A percentile compares a stretch with the other conserved stretches of the same genome.
These are phyloP conservation scores for Acronicta alni DNA, from an alignment of 2,888 invertebrate genomes.

Conservation along the genomic window DNA sequence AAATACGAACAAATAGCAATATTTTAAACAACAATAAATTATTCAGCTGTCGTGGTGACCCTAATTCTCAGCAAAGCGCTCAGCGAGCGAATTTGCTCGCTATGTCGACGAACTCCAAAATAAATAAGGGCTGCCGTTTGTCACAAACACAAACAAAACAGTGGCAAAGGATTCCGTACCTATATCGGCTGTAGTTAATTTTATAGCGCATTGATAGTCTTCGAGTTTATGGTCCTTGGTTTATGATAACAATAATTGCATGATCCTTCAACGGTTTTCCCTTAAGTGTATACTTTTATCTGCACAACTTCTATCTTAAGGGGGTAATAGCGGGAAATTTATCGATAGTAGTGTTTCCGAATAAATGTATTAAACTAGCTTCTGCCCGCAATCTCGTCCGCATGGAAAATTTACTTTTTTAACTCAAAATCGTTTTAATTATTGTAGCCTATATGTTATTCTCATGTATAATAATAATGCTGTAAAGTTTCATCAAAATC, in stretches of 20 bases:
- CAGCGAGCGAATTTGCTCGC: constrained; percentile 64
- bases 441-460: too few relatives aligned
- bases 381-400: too few relatives aligned
- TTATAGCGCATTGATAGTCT: constrained; percentile 51
- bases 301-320: neutral
- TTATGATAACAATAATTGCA: constrained; percentile 45
- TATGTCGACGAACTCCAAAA: constrained; percentile 79
- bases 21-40: constrained; percentile 10
- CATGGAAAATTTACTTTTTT: too few relatives aligned
- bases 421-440: too few relatives aligned
- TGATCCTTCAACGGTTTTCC: constrained; percentile 3
- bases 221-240: constrained; percentile 26
- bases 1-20: neutral
- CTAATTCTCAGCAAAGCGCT: constrained; percentile 47
- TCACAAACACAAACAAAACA: constrained; percentile 78
- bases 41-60: constrained; percentile 38
- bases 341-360: neutral
- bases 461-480: too few relatives aligned
- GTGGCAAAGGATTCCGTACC: constrained; percentile 63
- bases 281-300: constrained; percentile 11
- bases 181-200: constrained; percentile 53
- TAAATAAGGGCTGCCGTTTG: constrained; percentile 82
- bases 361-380: too few relatives aligned
- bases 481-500: too few relatives aligned
- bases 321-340: neutral